Conservation (phyloP, 2,888 invertebrate species). For the Nesidiocoris tenuis region DNA sequence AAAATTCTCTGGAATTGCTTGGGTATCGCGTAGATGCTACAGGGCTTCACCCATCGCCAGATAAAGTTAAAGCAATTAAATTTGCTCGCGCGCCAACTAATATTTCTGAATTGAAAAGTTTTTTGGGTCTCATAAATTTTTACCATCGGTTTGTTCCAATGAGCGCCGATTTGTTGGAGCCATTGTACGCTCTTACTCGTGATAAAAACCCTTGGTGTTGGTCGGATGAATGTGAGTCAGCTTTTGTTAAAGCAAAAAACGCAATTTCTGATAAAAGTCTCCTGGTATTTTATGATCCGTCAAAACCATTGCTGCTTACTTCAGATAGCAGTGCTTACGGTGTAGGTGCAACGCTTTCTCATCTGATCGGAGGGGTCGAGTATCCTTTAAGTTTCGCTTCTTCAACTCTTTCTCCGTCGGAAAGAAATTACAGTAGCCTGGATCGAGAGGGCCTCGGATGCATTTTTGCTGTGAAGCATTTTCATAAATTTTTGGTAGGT, state of each 20-base stretch:
- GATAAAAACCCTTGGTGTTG: background rate
- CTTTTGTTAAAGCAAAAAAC: background rate
- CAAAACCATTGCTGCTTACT: slow-evolving; percentile 2
- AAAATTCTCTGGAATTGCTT: background rate
- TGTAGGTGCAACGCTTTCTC: background rate
- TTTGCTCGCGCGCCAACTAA: background rate
- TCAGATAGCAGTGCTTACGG: background rate
- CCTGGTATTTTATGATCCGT: slow-evolving; percentile 1
- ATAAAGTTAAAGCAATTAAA: slow-evolving; percentile 9
- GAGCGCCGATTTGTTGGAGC: slow-evolving; percentile 2
- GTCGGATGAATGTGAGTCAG: background rate
- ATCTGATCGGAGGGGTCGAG: slow-evolving; percentile 1
- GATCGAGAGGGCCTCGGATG: background rate
- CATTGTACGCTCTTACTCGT: background rate
- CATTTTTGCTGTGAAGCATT: slow-evolving; percentile 5
- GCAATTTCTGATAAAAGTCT: background rate
- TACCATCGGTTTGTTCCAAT: slow-evolving; percentile 5
- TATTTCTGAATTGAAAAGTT: background rate
- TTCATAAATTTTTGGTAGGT: slow-evolving; percentile 6
- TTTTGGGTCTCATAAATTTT: background rate
- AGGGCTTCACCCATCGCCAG: slow-evolving; percentile 7
- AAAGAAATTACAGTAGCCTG: slow-evolving; percentile 4
- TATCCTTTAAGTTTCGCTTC: slow-evolving; percentile 3
- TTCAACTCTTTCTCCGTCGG: background rate
- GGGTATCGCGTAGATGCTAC: background rate